These are phyloP conservation scores for Poeciliopsis presidionis DNA, from an alignment of 2,797 vertebrate genomes.

Conservation along the genomic window DNA sequence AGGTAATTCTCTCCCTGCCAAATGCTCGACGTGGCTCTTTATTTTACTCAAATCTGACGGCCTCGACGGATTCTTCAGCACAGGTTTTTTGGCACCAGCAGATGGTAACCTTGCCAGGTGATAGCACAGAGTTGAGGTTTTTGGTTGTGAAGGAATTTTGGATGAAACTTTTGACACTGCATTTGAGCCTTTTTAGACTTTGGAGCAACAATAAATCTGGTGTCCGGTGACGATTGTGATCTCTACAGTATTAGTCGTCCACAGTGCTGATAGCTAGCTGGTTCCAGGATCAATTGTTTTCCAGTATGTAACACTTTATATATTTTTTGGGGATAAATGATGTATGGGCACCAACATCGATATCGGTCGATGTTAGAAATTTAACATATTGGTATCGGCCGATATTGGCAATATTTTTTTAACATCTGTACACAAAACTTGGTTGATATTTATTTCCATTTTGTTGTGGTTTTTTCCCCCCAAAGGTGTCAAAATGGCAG, in stretches of 20 bases:
- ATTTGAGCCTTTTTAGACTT: neutral
- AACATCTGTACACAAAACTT: too few species aligned
- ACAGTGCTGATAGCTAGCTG: neutral
- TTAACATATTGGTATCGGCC: too few species aligned
- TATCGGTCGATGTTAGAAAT: too few species aligned
- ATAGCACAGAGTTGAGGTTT: conserved; percentile 21
- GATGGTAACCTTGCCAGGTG: conserved; percentile 39
- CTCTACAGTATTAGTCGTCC: neutral
- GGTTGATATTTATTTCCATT: too few species aligned
- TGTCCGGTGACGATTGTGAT: neutral
- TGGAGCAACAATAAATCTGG: neutral
- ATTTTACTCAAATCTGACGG: conserved; percentile 38
- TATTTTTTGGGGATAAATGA: too few species aligned
- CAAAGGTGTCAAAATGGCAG: too few species aligned
- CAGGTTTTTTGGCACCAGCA: conserved; percentile 32
- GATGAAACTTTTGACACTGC: conserved; percentile 11
- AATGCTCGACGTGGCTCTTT: conserved; percentile 47
- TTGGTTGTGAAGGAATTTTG: conserved; percentile 26
- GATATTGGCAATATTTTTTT: too few species aligned
- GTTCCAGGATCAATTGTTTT: neutral
- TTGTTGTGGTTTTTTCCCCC: too few species aligned
- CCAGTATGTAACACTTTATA: neutral
- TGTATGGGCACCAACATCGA: too few species aligned
- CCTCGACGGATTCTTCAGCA: conserved; percentile 35
- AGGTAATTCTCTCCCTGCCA: conserved; percentile 58